Base-by-base conservation (phyloP, 2,888 invertebrate species). In the Chaetogeoica ovagalla region DNA sequence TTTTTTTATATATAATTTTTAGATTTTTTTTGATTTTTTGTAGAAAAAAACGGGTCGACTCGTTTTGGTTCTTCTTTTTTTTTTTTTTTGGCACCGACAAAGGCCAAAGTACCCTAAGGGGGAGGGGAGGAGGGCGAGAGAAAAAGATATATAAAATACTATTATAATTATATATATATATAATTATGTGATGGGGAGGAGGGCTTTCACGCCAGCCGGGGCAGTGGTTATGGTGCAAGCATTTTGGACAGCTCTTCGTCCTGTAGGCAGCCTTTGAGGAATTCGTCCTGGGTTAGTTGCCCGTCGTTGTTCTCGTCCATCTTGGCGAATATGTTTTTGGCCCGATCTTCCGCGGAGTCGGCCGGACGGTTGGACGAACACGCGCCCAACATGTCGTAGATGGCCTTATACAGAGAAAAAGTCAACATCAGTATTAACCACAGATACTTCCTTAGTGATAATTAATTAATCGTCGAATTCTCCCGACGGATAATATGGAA, bases 221-320 rank as follows among this genome's bases (percentile, higher is more conserved):
- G 81, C 70, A 81, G 75, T 73, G 82, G 82, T 85, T 94, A 95
- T 89, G 95, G 95, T 85, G 95, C 95, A 86, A 96, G 89, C 95
- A 96, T 95, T 88, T 96, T 96, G 83, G 95, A 95, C 83, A 97
- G 89, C 87, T 96, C 96, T 88, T 96, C 96, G 86, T 97, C 97
- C 87, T 97, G 96, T 86, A 97, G 92, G 87, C 98, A 98, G 82
- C 97, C 98, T 87, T 97, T 96, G 83, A 98, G 91, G 88, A 98
- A 98, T 89, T 99, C 98, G 84, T 98, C 97, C 88, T 97, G 96
- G 84, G 97, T 97, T 86, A 98, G 91, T 87, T 97, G 97, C 82
- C 98, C 98, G 87, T 99, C 98, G 88, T 96, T 96, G 90, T 99
- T 98, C 86, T 96, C 95, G 87, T 99, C 98, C 98, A 99, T 98